phyloP scores from a whole-genome alignment of 2,797 vertebrate genomes.

The Sebastes oblongus region DNA sequence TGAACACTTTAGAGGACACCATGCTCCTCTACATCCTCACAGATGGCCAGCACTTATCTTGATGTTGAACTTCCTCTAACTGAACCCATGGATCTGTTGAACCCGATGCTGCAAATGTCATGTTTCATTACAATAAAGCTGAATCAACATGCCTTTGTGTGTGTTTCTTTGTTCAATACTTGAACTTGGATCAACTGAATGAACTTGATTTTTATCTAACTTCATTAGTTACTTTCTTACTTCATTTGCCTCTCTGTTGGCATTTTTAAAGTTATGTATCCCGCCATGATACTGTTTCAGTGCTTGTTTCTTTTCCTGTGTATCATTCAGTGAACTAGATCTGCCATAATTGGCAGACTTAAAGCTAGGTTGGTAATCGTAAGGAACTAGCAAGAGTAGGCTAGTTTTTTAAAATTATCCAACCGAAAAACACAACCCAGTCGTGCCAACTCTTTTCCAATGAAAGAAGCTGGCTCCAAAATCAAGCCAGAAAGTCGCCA shows the following conservation, averaged over 20 bases:
- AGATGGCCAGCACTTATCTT: conserved; percentile 65
- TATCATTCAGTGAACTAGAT: not conserved
- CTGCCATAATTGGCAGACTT: not conserved
- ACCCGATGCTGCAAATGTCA: conserved; percentile 9
- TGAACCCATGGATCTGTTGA: conserved; percentile 21
- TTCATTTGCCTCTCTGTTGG: not conserved
- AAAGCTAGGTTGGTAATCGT: not conserved
- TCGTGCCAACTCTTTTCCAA: not conserved
- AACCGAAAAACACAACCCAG: too few species aligned
- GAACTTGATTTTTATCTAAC: not conserved
- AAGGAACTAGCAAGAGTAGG: not conserved
- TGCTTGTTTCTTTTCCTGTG: too few species aligned
- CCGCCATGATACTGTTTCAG: not conserved
- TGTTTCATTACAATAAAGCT: conserved; percentile 12
- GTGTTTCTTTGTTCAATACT: not conserved
- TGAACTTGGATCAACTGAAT: not conserved
- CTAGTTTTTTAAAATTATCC: too few species aligned
- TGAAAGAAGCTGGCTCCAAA: not conserved
- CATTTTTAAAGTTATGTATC: not conserved
- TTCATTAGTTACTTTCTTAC: too few species aligned
- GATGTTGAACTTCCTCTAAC: conserved; percentile 37
- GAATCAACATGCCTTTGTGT: conserved; percentile 22
- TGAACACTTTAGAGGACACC: conserved; percentile 69
- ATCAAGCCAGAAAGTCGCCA: too few species aligned
- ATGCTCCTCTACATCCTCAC: conserved; percentile 41